Base-by-base conservation (phyloP, 2,797 vertebrate species). In the Mormyrops attenuatus region DNA sequence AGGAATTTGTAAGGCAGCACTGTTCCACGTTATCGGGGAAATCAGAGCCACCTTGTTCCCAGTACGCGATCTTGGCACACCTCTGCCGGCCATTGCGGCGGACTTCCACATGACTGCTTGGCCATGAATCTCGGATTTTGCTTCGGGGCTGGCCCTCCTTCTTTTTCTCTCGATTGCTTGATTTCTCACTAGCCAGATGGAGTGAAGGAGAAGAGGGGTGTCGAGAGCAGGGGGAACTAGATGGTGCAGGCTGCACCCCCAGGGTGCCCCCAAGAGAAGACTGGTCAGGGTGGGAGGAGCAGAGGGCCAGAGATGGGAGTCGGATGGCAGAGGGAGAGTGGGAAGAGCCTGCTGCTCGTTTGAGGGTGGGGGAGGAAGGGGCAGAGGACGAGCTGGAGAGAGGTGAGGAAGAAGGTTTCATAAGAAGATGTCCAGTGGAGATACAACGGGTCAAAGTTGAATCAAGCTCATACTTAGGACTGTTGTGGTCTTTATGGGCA, bases 361-460 rank as follows among this genome's bases (percentile, higher is more conserved):
- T 89, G 47, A 89, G 89, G 26, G n/a, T 77, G 30, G 89, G 89
- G 49, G 89, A 89, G 1, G 85, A 73, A 20, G 89, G 89, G 34
- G 85, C 85, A 3, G 89, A 89, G 50, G n/a, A 87, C 0, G 89
- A 69, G 30, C 20, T 30, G 47, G 57, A 86, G 55, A 52, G 30
- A 6, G 84, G 57, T 2, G 82, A 17, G 82, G 82, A 49, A 47
- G 53, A 20, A 3, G 44, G 57, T 57, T 50, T 30, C n/a, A 13
- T 20, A 41, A 38, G 38, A 55, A 20, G 47, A 30, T 20, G 44
- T 47, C 44, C 44, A 0, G 82, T 15, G 8, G 80, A 63, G 38
- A 47, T 11, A 44, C 55, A 85, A 15, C 6, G 55, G 90, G 90
- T 88, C 90, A 17, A 87, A 85, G 20, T 91, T 93, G 17, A 92